Conservation (phyloP, 1,140 invertebrate species). For the Carposina sasakii region DNA sequence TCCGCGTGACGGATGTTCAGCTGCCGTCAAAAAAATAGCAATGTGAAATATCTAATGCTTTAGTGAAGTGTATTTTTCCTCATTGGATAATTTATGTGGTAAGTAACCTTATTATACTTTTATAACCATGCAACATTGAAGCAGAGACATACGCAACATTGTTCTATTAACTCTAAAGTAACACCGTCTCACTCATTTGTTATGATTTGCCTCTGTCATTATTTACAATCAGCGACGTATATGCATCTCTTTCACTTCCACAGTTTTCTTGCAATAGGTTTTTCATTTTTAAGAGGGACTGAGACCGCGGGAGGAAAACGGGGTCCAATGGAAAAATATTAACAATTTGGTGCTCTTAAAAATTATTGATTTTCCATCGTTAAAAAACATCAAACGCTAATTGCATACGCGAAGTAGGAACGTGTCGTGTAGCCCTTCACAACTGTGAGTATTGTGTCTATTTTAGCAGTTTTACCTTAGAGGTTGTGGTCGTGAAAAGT, state of each 20-base stretch:
- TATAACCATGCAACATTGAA: too few relatives aligned
- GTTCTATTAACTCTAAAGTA: constrained; percentile 5
- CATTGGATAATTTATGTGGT: constrained; percentile 44
- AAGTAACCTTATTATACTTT: constrained; percentile 38
- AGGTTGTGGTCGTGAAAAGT: constrained; percentile 49
- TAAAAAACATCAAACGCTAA: constrained; percentile 54
- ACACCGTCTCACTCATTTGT: constrained; percentile 54
- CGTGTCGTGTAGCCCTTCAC: constrained; percentile 27
- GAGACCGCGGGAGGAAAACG: constrained; percentile 47
- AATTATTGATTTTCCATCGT: constrained; percentile 68
- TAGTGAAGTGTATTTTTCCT: constrained; percentile 22
- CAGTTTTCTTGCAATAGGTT: constrained; percentile 57
- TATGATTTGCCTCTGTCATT: constrained; percentile 57
- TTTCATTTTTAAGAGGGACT: constrained; percentile 61
- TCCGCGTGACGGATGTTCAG: constrained; percentile 43
- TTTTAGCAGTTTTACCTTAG: constrained; percentile 46
- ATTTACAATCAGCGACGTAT: constrained; percentile 58
- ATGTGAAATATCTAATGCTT: constrained; percentile 43
- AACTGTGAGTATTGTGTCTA: constrained; percentile 42
- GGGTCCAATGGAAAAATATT: constrained; percentile 63
- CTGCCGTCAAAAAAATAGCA: constrained; percentile 46
- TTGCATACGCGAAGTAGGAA: constrained; percentile 55
- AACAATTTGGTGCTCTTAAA: constrained; percentile 64
- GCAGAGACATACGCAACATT: too few relatives aligned
- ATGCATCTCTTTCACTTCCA: constrained; percentile 48